Conservation (phyloP, 2,888 invertebrate species). For the Ophion slaviceki region DNA sequence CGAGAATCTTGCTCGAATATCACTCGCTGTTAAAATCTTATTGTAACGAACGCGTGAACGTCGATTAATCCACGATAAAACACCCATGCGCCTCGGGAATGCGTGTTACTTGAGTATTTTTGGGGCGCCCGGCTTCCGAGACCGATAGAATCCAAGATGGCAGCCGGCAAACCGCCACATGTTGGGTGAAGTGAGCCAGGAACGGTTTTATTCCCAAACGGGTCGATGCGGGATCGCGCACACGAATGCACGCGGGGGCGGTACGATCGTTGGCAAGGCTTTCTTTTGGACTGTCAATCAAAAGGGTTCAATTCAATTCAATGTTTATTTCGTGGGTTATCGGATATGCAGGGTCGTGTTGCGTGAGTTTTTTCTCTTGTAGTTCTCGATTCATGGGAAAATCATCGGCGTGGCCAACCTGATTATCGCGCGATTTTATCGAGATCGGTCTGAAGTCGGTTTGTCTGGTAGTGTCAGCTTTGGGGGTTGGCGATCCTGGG, state of each 20-base stretch:
- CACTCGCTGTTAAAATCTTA: slow-evolving; percentile 71
- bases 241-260: not conserved
- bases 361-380: not conserved
- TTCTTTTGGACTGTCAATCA: not conserved
- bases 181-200: slow-evolving; percentile 79
- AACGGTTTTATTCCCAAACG: slow-evolving; percentile 62
- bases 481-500: not conserved
- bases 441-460: not conserved
- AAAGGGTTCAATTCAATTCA: not conserved
- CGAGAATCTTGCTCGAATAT: slow-evolving; percentile 85
- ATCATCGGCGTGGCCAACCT: not conserved
- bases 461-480: not conserved
- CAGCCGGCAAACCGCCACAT: slow-evolving; percentile 89
- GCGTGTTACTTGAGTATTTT: slow-evolving; percentile 80
- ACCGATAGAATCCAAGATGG: slow-evolving; percentile 92
- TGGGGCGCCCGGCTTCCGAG: slow-evolving; percentile 88
- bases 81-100: slow-evolving; percentile 77
- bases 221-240: slow-evolving; percentile 66
- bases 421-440: not conserved
- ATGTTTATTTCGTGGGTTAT: not conserved
- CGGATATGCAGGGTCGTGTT: not conserved
- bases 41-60: slow-evolving; percentile 70
- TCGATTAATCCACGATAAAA: slow-evolving; percentile 71
- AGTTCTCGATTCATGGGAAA: not conserved
- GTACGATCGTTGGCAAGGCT: not conserved